Base-by-base conservation (phyloP, 2,797 vertebrate genomes). In the Phoebastria nigripes region DNA sequence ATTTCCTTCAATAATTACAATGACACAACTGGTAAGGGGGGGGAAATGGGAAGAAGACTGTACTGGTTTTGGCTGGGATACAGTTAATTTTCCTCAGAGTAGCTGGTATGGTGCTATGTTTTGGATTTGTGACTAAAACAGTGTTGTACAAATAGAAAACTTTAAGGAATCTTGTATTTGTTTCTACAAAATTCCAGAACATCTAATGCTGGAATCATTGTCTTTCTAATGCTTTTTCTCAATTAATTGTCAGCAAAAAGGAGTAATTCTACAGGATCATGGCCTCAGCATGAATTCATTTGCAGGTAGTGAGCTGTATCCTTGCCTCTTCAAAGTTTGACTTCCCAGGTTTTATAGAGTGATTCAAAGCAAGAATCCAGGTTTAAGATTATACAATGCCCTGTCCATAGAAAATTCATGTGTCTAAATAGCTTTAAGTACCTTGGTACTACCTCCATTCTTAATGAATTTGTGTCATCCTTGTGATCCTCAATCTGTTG, bases 41-140 rank as follows among this genome's bases (percentile, higher is more conserved):
- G 6, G 4, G 39, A 2, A 39, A 39, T 4, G 2, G 12, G 1
- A 6, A 7, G 19, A 61, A 2, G 4, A 67, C 37, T 56, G 8
- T 31, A 22, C 19, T 39, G 9, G 10, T 41, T 84, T 51, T 54
- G 9, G 7, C 35, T 63, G 24, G 9, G 6, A 41, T 67, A 52
- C 7, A 58, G 21, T 12, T 49, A n/a, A 21, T 85, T 88, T 66
- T 82, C 26, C 12, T 63, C 39, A 39, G 22, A 74, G 26, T 9
- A 89, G 12, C 6, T 42, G 15, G 6, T 22, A 21, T 6, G 11
- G 11, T 79, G 15, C 3, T 59, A 3, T 8, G 3, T 11, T 79
- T 63, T 41, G 10, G 35, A 46, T 67, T 69, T 76, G 35, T 24
- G 28, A 76, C 11, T 16, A 41, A 47, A 82, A 31, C 6, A 44